Conservation (phyloP, 2,113 vertebrate species). For the Oceanodroma tethys region DNA sequence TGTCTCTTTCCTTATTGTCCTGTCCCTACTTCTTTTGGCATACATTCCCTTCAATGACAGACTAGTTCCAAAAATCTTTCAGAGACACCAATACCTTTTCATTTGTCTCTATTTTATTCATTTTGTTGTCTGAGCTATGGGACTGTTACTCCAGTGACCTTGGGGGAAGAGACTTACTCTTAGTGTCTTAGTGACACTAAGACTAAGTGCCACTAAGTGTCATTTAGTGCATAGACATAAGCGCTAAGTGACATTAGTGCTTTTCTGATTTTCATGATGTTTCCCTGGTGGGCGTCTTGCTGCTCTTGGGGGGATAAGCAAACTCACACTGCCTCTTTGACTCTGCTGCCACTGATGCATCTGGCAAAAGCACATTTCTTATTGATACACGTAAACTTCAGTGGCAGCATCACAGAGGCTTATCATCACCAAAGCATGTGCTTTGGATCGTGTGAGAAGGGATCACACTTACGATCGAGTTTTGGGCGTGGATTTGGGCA, state of each 20-base stretch:
- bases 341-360: neutral
- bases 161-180: neutral
- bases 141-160: neutral
- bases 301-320: neutral
- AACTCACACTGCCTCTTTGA: neutral
- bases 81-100: neutral
- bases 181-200: too few species aligned
- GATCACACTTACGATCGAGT: accelerated
- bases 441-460: neutral
- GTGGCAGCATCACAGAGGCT: neutral
- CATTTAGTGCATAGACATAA: too few species aligned
- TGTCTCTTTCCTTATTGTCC: neutral
- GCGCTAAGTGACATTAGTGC: too few species aligned
- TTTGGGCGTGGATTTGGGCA: neutral
- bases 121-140: neutral
- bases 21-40: neutral
- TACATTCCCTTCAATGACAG: neutral
- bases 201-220: too few species aligned
- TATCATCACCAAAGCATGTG: neutral
- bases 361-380: neutral
- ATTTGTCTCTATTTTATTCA: neutral
- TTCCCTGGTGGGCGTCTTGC: neutral
- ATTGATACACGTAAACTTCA: accelerated
- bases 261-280: neutral
- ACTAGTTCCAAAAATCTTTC: neutral